A percentile compares a stretch with the other conserved stretches of the same genome.
Evolutionary conservation across 2,113 vertebrate species (phyloP).

Genomic region (Rhynchomys soricoides): DNA sequence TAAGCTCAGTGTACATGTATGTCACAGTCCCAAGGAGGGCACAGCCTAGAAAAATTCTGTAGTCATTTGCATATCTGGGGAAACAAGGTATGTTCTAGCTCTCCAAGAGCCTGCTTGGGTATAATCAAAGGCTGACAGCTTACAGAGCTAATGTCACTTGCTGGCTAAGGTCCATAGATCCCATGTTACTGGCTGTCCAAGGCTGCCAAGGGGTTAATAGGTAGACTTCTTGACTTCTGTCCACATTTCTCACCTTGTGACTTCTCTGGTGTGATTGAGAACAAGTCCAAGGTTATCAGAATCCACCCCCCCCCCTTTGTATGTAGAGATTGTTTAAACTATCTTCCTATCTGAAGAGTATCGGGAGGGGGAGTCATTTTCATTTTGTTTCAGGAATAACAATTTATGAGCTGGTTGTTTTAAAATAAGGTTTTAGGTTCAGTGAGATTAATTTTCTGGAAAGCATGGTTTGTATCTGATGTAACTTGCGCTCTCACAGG

Average conservation of each 20-base stretch:
- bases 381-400: neutral
- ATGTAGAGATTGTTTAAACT: neutral
- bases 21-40: neutral
- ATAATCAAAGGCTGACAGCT: neutral
- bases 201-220: neutral
- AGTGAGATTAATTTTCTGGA: neutral
- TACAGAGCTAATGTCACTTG: neutral
- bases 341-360: neutral
- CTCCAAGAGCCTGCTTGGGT: neutral
- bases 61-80: too few relatives aligned
- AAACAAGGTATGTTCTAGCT: neutral
- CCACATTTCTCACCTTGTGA: neutral
- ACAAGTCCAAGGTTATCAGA: neutral
- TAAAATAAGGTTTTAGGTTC: neutral
- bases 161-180: neutral
- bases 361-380: neutral
- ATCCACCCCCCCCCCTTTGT: neutral
- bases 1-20: rapidly evolving
- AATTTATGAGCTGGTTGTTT: neutral
- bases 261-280: neutral
- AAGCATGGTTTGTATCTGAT: neutral
- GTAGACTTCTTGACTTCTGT: neutral
- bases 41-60: neutral
- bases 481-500: neutral
- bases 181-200: neutral